Base-by-base conservation (phyloP, 2,113 vertebrate genomes). In the Upupa epops region DNA sequence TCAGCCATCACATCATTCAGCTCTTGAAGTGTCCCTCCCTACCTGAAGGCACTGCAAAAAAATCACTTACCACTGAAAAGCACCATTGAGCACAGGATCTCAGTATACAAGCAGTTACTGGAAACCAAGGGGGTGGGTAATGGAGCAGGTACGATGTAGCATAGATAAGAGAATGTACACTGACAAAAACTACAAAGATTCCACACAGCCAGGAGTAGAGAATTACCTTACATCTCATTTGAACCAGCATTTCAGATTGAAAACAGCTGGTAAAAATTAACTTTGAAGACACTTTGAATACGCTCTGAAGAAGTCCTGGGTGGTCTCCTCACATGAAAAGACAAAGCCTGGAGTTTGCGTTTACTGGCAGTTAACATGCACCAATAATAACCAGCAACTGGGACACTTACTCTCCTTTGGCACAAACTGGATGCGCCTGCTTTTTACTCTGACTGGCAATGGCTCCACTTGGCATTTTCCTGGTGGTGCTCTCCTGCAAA, bases 361-460 rank as follows among this genome's bases (percentile, higher is more conserved):
- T 66, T 56, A 40, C n/a, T 88, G 75, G 72, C 76, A 85, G 71
- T 36, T 51, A 64, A 65, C 37, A 20, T 3, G 70, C 65, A 83
- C 58, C 42, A 52, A 10, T 32, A 91, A 90, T 32, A 61, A 84
- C 58, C 31, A 88, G 58, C 75, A 56, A 18, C 20, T 24, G 51
- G 3, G 90, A 56, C 66, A 98, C 98, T 98, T 96, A 99, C 99
- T 98, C 97, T 99, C 99, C 94, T 98, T 98, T 40, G 98, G 98
- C 93, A 98, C 95, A 88, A 99, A 99, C 1, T 68, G 95, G 80
- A 98, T 94, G 75, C 97, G 96, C 34, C 93, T 97, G 94, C 98
- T 98, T 96, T 97, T 99, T 32, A 98, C 98, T 96, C 95, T 97
- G 85, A 99, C 98, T 74, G 97, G 97, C 9, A 90, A 83, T 1